Conservation (phyloP, 1,140 invertebrate genomes). For the Brachionus calyciflorus region DNA sequence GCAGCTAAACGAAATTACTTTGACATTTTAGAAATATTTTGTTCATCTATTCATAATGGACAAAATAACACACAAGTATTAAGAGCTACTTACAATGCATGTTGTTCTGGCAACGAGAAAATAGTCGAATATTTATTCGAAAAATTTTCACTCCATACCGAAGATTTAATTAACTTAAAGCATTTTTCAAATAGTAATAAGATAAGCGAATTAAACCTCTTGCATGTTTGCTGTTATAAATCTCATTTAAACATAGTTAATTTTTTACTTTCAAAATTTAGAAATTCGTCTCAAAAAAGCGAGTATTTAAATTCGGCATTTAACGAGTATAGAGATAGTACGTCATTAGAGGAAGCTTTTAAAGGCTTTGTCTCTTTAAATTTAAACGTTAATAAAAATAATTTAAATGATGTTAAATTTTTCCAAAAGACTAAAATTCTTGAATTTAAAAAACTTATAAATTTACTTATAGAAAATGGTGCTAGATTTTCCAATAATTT, state of each 20-base stretch:
- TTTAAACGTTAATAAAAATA: background rate
- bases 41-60: background rate
- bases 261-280: background rate
- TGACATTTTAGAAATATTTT: slow-evolving; percentile 11
- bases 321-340: slow-evolving; percentile 16
- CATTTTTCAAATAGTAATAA: background rate
- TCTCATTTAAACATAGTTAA: background rate
- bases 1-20: slow-evolving; percentile 27
- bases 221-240: slow-evolving; percentile 28
- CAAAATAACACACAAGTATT: background rate
- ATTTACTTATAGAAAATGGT: slow-evolving; percentile 27
- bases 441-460: slow-evolving; percentile 30
- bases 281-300: background rate
- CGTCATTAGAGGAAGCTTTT: slow-evolving; percentile 18
- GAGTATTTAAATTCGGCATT: background rate
- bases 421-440: background rate
- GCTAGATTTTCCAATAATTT: slow-evolving; percentile 20
- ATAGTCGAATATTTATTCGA: slow-evolving; percentile 8
- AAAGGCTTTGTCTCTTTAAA: slow-evolving; percentile 15
- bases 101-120: background rate
- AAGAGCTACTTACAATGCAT: background rate
- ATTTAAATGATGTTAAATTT: background rate
- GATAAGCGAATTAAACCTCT: slow-evolving; percentile 19
- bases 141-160: background rate
- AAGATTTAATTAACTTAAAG: background rate